These are phyloP conservation scores for Galerucella calmariensis DNA, from an alignment of 2,888 invertebrate genomes.

Conservation along the genomic window DNA sequence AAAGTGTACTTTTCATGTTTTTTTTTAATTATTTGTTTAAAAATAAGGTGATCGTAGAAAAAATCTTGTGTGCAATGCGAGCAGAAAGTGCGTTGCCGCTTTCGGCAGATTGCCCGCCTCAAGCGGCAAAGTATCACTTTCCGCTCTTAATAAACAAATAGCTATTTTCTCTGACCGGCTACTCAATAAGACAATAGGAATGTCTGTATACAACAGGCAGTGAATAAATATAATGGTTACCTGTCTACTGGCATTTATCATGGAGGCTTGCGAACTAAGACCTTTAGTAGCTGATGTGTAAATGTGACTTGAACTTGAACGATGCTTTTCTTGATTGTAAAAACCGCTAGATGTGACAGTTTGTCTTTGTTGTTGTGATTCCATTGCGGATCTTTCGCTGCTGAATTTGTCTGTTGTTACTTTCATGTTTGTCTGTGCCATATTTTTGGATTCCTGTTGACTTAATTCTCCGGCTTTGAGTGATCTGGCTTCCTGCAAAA, in stretches of 20 bases:
- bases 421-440: slow-evolving; percentile 85
- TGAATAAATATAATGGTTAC: slow-evolving; percentile 34
- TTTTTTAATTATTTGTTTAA: no score
- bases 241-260: slow-evolving; percentile 55
- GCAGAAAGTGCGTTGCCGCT: no score
- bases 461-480: slow-evolving; percentile 85
- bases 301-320: slow-evolving; percentile 80
- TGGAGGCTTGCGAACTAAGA: slow-evolving; percentile 71
- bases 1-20: no score
- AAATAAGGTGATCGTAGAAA: no score
- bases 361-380: slow-evolving; percentile 79
- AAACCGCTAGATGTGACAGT: slow-evolving; percentile 83
- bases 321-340: slow-evolving; percentile 78
- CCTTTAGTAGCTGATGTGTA: slow-evolving; percentile 84
- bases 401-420: slow-evolving; percentile 88
- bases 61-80: no score
- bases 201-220: no score
- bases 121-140: no score
- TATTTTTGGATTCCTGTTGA: slow-evolving; percentile 87
- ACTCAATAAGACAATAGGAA: no score
- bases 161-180: no score
- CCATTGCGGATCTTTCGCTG: slow-evolving; percentile 78
- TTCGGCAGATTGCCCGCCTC: no score
- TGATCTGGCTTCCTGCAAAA: slow-evolving; percentile 82
- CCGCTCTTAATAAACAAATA: no score